Evolutionary conservation across 2,113 vertebrate species (phyloP).

Genomic region (Pygoscelis adeliae): DNA sequence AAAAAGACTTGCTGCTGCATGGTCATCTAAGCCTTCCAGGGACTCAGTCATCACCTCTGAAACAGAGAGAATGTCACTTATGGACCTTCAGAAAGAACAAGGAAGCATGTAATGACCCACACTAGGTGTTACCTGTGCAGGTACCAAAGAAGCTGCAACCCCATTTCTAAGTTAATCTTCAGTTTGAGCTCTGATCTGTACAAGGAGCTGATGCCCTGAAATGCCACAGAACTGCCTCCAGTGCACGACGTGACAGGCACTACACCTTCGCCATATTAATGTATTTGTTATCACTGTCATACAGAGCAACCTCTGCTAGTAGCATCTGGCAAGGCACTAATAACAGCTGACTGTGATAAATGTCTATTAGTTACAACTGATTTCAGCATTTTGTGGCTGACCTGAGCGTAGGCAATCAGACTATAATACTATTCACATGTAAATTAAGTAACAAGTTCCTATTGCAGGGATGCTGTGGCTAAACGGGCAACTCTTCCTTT

Average conservation of each 20-base stretch:
- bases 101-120: fast-evolving
- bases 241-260: background rate
- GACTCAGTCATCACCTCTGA: background rate
- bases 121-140: background rate
- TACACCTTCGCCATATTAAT: background rate
- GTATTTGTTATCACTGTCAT: background rate
- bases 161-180: background rate
- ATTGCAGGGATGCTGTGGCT: background rate
- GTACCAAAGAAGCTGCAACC: background rate
- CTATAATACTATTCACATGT: background rate
- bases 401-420: background rate
- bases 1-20: background rate
- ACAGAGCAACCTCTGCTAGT: background rate
- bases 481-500: background rate
- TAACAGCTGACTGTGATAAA: constrained; percentile 3
- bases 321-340: constrained; percentile 11
- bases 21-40: background rate
- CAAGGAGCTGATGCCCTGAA: background rate
- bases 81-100: background rate
- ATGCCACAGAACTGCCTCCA: background rate
- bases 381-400: background rate
- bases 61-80: background rate
- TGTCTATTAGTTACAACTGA: background rate
- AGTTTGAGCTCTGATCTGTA: background rate
- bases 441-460: background rate